phyloP scores from a whole-genome alignment of 2,113 vertebrate species.

The Synchiropus splendidus region DNA sequence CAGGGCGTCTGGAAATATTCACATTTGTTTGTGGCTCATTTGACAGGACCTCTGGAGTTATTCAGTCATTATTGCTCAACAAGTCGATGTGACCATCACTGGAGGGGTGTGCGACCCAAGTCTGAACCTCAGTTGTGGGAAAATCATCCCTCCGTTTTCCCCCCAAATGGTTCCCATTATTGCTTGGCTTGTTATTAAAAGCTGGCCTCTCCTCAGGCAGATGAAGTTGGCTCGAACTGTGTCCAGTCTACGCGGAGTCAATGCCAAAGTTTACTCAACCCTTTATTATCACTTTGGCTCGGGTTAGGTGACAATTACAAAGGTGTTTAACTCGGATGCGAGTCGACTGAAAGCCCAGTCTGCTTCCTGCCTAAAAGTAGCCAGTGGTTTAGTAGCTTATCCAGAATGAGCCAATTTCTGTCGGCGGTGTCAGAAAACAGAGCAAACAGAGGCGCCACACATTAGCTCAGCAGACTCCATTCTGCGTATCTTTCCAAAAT shows the following conservation, averaged over 20 bases:
- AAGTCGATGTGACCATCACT: too few relatives aligned
- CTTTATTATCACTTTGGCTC: constrained; percentile 44
- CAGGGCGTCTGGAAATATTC: too few relatives aligned
- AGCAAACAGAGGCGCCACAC: constrained; percentile 25
- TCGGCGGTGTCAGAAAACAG: constrained; percentile 12
- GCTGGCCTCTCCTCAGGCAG: constrained; percentile 22
- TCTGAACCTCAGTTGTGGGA: neutral
- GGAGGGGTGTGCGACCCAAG: too few relatives aligned
- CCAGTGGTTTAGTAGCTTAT: constrained; percentile 19
- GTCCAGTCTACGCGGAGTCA: constrained; percentile 11
- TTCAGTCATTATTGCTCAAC: too few relatives aligned
- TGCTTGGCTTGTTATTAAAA: constrained; percentile 49
- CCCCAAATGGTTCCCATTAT: constrained; percentile 10
- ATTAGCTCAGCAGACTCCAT: constrained; percentile 29
- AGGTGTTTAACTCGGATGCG: constrained; percentile 31
- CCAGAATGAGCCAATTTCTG: constrained; percentile 11
- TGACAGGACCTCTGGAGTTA: too few relatives aligned
- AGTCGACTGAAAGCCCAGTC: constrained; percentile 23
- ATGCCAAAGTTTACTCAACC: constrained; percentile 30
- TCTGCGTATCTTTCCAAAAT: constrained; percentile 30
- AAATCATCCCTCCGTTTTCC: constrained; percentile 26
- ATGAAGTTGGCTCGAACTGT: constrained; percentile 1
- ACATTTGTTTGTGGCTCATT: too few relatives aligned
- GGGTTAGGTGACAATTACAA: constrained; percentile 39
- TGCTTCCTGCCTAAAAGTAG: constrained; percentile 17